phyloP scores from a whole-genome alignment of 2,888 invertebrate genomes.

The Chrysomela aeneicollis region DNA sequence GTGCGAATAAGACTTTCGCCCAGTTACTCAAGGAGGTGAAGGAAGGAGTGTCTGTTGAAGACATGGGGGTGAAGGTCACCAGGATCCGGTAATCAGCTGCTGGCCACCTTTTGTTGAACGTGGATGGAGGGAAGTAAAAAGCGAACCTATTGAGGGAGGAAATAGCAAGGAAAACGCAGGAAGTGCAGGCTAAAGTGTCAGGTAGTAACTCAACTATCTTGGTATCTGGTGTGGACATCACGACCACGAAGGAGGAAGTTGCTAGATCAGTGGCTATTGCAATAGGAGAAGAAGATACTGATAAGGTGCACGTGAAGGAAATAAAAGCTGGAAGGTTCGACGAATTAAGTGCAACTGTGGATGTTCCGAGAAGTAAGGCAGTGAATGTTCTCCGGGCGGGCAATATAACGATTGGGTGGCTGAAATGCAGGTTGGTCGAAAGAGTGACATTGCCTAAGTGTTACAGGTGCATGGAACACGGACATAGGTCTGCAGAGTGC shows the following conservation, averaged over 20 bases:
- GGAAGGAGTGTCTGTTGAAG: background rate
- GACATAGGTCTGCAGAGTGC: constrained; percentile 3
- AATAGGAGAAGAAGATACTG: background rate
- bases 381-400: background rate
- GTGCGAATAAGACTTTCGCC: background rate
- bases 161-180: background rate
- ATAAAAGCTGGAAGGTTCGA: background rate
- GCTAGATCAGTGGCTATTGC: background rate
- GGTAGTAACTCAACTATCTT: background rate
- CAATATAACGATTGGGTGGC: background rate
- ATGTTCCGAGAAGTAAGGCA: background rate
- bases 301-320: background rate
- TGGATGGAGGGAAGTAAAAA: background rate
- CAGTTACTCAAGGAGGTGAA: background rate
- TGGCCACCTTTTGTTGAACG: background rate
- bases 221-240: background rate
- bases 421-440: background rate
- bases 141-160: background rate
- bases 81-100: background rate
- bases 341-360: background rate
- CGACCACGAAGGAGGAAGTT: background rate
- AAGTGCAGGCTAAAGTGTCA: background rate
- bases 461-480: background rate
- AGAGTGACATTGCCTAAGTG: background rate
- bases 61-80: background rate